phyloP scores from a whole-genome alignment of 2,888 invertebrate species.

The Theodoxus fluviatilis region DNA sequence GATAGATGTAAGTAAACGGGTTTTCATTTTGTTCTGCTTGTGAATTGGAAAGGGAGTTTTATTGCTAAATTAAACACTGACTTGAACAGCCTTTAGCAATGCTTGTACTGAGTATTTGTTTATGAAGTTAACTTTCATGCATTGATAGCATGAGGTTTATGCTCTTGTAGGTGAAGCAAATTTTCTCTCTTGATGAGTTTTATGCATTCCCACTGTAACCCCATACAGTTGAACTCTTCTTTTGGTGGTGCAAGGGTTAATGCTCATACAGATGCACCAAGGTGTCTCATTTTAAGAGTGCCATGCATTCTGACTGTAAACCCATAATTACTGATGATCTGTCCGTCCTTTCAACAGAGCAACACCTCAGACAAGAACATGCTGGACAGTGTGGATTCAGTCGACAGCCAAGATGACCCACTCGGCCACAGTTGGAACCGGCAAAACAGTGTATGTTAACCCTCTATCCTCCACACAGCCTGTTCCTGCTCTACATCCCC shows the following conservation, averaged over 20 bases:
- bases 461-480: too few relatives aligned
- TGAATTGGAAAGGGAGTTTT: neutral
- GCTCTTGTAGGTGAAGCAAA: too few relatives aligned
- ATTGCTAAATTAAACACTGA: neutral
- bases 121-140: neutral
- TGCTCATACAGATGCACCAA: too few relatives aligned
- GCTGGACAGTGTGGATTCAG: slow-evolving; percentile 79
- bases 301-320: too few relatives aligned
- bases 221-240: too few relatives aligned
- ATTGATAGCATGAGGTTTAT: too few relatives aligned
- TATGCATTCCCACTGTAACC: too few relatives aligned
- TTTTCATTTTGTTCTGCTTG: neutral
- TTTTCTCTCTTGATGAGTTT: too few relatives aligned
- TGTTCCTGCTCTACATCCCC: too few relatives aligned
- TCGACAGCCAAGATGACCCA: slow-evolving; percentile 71
- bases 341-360: slow-evolving; percentile 44
- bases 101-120: neutral
- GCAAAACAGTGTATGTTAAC: slow-evolving; percentile 67
- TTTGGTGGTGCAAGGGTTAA: too few relatives aligned
- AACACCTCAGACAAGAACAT: slow-evolving; percentile 77
- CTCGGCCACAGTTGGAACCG: slow-evolving; percentile 65
- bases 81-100: too few relatives aligned
- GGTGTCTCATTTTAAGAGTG: too few relatives aligned
- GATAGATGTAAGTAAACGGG: slow-evolving; percentile 66
- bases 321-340: neutral